Base-by-base conservation (phyloP, 2,797 vertebrate genomes). In the Galaxias olidus region DNA sequence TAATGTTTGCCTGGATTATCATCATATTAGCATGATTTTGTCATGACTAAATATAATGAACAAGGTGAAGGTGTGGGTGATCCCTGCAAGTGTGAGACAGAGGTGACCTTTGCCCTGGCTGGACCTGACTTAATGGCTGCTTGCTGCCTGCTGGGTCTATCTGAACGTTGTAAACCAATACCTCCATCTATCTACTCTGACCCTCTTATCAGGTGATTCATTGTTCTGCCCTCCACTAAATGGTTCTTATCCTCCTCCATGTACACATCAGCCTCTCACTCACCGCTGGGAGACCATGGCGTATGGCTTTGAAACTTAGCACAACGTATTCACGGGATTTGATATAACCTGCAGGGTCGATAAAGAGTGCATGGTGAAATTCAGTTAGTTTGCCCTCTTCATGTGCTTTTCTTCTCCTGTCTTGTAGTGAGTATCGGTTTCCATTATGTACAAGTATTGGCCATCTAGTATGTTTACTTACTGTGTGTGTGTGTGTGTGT, bases 191-290 rank as follows among this genome's bases (percentile, higher is more conserved):
- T 89, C 77, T 74, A n/a, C 64, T 69, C 65, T 72, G 48, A 10
- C 77, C 76, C 72, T 87, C 74, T 86, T 91, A 87, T 86, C 88
- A 82, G 72, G 60, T 73, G 78, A 89, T 87, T 88, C 81, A 75
- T 79, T 77, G 68, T 79, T 70, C 76, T 69, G 76, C 80, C 73
- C 47, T 69, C 75, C 73, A 61, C 83, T 84, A 74, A 87, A 87
- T 72, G 67, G 76, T 75, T 79, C 79, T 84, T 88, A 90, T 86
- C 77, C 54, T 49, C 30, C 51, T 74, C 63, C 61, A 65, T 79
- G 68, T 75, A 68, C 67, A 75, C 59, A 1, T 77, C 64, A 84
- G 76, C 78, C 72, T 30, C 72, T 70, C 63, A 52, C 60, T 81
- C 75, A 65, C 75, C 69, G 72, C 71, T 45, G 62, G 78, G 61